Evolutionary conservation across 2,797 vertebrate species (phyloP), one percentile per base, ranked within the genome.

Genomic region (Salmo trutta): DNA sequence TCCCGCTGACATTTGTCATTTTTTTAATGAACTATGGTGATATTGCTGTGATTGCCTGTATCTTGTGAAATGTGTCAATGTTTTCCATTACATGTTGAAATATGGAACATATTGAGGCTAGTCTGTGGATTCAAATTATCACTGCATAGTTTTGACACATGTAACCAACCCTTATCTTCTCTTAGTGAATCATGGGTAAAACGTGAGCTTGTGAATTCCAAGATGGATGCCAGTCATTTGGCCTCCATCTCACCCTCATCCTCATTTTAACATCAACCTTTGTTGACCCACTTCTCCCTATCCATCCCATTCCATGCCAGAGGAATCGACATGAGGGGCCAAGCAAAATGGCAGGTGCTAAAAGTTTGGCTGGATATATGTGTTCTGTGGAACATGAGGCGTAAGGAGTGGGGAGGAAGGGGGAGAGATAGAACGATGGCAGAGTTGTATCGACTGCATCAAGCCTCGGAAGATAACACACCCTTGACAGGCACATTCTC

Each of bases 281-380:
- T 90, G 86, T 64, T 92, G 91, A 94, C 92, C 93, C 91, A 93
- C 83, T 94, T 93, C 91, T 92, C 83, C 70, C 62, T 16, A 5
- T 82, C 74, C 65, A 21, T 76, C 85, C 90, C 78, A 83, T 84
- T 82, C 79, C 85, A 87, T 80, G 79, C 83, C 65, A 84, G 87
- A 87, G 84, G 84, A 90, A 90, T 83, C 79, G 91, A 92, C 90
- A 87, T 87, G 33, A 87, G 84, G 88, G 90, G 90, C 88, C 77
- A 24, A 77, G 88, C 84, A 82, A 88, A 90, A 88, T 84, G 90
- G 88, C 88, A 95, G 93, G 93, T 93, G 93, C 93, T 95, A 94
- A 95, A 94, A 94, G 93, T 95, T 94, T 92, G 92, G 91, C 87
- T 86, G 91, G 87, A 91, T 92, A 82, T 80, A 88, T 87, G 87